These are phyloP conservation scores for Prosopocoilus inquinatus DNA, from an alignment of 2,888 invertebrate species.

Conservation along the genomic window DNA sequence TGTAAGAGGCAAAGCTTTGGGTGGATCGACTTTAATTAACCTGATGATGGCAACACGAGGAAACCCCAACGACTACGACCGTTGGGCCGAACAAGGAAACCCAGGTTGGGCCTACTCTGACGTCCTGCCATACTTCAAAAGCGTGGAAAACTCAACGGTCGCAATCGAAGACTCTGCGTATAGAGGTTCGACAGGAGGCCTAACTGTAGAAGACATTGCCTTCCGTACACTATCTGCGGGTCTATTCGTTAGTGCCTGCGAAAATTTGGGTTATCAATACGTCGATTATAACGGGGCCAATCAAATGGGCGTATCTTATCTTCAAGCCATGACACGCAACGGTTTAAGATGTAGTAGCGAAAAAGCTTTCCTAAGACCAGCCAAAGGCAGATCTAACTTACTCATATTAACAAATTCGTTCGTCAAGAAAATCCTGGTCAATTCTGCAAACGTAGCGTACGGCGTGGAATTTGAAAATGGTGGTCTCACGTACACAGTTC, in stretches of 20 bases:
- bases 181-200: conserved; percentile 54
- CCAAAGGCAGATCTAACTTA: too few relatives aligned
- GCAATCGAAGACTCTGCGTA: too few relatives aligned
- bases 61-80: conserved; percentile 67
- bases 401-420: too few relatives aligned
- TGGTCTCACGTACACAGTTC: conserved; percentile 53
- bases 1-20: conserved; percentile 70
- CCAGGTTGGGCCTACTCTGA: conserved; percentile 70
- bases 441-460: too few relatives aligned
- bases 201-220: conserved; percentile 56
- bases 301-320: conserved; percentile 25
- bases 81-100: conserved; percentile 70
- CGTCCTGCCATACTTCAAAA: conserved; percentile 74
- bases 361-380: too few relatives aligned
- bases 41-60: conserved; percentile 78
- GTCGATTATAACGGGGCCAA: conserved; percentile 62
- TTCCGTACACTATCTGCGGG: conserved; percentile 54
- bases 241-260: conserved; percentile 58
- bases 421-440: conserved; percentile 42
- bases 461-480: too few relatives aligned
- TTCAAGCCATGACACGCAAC: too few relatives aligned
- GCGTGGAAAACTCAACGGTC: too few relatives aligned
- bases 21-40: conserved; percentile 76
- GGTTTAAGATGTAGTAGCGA: too few relatives aligned
- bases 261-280: conserved; percentile 58